Evolutionary conservation across 2,797 vertebrate genomes (phyloP).

Genomic region (Astyanax mexicanus): DNA sequence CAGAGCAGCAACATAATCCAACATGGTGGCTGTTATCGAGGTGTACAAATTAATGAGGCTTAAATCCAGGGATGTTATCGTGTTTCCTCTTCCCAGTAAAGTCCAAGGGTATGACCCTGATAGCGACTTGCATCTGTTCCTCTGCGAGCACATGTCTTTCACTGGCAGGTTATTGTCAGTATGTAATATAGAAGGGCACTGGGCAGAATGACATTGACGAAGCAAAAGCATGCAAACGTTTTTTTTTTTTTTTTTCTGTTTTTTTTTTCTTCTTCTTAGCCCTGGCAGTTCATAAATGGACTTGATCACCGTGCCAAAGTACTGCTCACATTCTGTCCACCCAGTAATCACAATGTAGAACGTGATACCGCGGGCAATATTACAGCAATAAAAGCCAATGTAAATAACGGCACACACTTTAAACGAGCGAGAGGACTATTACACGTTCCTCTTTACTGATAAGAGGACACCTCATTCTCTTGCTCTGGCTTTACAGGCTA

Average conservation of each 20-base stretch:
- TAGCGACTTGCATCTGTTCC: background rate
- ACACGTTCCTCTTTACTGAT: background rate
- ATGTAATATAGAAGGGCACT: background rate
- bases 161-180: constrained; percentile 5
- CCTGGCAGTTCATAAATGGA: constrained; percentile 9
- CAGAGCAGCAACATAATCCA: constrained; percentile 7
- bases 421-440: background rate
- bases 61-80: background rate
- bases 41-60: constrained; percentile 1
- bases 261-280: too few relatives aligned
- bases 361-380: constrained; percentile 1
- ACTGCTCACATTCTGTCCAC: background rate
- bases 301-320: background rate
- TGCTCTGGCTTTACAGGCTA: constrained; percentile 28
- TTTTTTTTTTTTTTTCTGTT: background rate
- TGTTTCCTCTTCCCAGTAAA: background rate
- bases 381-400: constrained; percentile 18
- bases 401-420: constrained; percentile 4
- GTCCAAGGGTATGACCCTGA: background rate
- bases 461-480: constrained; percentile 6
- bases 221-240: constrained; percentile 5
- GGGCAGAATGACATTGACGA: background rate
- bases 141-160: background rate
- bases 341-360: background rate
- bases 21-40: background rate